phyloP scores from a whole-genome alignment of 2,888 invertebrate genomes.

The Aplocera efformata region DNA sequence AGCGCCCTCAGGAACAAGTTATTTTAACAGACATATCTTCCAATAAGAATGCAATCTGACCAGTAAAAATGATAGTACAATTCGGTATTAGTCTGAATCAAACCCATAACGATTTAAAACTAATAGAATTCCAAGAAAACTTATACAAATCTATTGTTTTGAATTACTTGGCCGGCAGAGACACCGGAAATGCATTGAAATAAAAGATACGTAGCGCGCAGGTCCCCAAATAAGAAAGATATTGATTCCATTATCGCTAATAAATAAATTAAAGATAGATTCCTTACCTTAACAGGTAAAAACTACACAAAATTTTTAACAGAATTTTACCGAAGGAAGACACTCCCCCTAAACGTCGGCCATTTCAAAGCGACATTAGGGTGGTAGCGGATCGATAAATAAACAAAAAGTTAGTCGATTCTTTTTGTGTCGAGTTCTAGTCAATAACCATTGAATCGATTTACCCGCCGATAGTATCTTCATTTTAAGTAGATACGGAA shows the following conservation, averaged over 20 bases:
- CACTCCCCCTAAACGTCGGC: conserved; percentile 79
- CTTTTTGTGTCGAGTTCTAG: conserved; percentile 6
- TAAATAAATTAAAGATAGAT: conserved; percentile 24
- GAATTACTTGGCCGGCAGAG: conserved; percentile 66
- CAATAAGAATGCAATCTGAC: background rate
- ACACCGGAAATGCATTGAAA: conserved; percentile 60
- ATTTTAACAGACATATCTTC: background rate
- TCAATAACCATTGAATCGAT: too few relatives aligned
- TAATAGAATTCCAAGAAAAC: conserved; percentile 28
- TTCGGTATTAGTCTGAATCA: background rate
- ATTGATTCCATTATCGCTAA: conserved; percentile 3
- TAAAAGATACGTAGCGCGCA: conserved; percentile 9
- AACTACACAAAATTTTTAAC: conserved; percentile 55
- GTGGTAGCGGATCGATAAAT: conserved; percentile 57
- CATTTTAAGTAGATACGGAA: too few relatives aligned
- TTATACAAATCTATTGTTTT: conserved; percentile 70
- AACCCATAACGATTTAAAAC: conserved; percentile 5
- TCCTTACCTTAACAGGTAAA: conserved; percentile 56
- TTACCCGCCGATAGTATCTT: too few relatives aligned
- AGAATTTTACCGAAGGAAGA: conserved; percentile 68
- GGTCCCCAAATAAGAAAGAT: background rate
- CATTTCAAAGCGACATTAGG: conserved; percentile 75
- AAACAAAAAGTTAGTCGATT: conserved; percentile 24
- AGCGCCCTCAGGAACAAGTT: background rate
- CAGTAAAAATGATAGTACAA: conserved; percentile 1